These are phyloP conservation scores for Aldabrachelys gigantea DNA, from an alignment of 2,113 vertebrate genomes.

Conservation along the genomic window DNA sequence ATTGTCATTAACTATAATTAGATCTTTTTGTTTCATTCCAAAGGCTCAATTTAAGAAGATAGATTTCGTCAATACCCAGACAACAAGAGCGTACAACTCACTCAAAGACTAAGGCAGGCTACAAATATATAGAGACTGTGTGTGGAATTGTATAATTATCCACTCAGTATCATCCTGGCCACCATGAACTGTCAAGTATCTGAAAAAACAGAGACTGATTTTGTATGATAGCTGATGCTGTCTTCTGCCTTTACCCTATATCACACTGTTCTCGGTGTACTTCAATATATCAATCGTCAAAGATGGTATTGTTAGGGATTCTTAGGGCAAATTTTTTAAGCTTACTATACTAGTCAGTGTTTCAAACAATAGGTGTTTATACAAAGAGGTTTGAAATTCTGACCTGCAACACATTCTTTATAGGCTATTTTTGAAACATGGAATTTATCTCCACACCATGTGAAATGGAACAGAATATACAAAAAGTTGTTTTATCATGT, in stretches of 20 bases:
- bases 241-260: slow-evolving; percentile 11
- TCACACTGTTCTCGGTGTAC: slow-evolving; percentile 22
- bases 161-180: fast-evolving
- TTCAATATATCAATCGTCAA: slow-evolving; percentile 44
- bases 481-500: slow-evolving; percentile 39
- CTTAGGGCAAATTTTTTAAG: not conserved
- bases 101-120: slow-evolving; percentile 72
- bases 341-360: not conserved
- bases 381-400: slow-evolving; percentile 13
- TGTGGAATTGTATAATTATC: not conserved
- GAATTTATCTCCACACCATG: slow-evolving; percentile 14
- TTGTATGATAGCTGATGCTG: not conserved
- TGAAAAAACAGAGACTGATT: not conserved
- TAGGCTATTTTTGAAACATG: slow-evolving; percentile 33
- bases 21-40: slow-evolving; percentile 57
- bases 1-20: not conserved
- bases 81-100: slow-evolving; percentile 85
- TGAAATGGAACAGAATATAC: slow-evolving; percentile 15
- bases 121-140: not conserved
- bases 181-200: not conserved
- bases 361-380: slow-evolving; percentile 18
- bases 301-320: slow-evolving; percentile 9
- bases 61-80: slow-evolving; percentile 89
- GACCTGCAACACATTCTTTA: slow-evolving; percentile 21
- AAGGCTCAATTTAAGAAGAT: slow-evolving; percentile 89